A percentile compares a stretch with the other conserved stretches of the same genome.
These are phyloP conservation scores for Drusus annulatus DNA, from an alignment of 1,140 invertebrate species.

Conservation along the genomic window DNA sequence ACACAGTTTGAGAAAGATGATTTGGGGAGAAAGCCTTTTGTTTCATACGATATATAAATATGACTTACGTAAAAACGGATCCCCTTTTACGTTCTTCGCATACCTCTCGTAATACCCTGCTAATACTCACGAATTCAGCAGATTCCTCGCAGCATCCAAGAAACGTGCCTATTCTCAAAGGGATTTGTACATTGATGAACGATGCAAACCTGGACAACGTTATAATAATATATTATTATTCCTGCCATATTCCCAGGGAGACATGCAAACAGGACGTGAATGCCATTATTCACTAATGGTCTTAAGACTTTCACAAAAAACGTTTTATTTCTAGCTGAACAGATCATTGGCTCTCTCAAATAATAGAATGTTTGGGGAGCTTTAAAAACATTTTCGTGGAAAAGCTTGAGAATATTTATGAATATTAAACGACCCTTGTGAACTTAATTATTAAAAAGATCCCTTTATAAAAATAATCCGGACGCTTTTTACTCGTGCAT, in stretches of 20 bases:
- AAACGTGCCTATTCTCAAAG: conserved; percentile 4
- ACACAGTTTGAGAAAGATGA: neutral
- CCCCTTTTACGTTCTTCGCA: neutral
- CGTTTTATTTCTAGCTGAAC: too few species aligned
- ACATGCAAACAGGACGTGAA: conserved; percentile 14
- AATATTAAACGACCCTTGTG: too few species aligned
- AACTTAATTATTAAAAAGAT: too few species aligned
- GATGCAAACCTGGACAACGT: conserved; percentile 7
- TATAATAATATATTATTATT: conserved; percentile 27
- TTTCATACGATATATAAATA: conserved; percentile 16
- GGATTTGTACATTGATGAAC: conserved; percentile 34
- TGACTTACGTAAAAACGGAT: conserved; percentile 12
- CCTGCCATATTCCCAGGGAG: neutral
- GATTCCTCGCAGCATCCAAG: conserved; percentile 23
- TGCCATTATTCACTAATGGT: neutral
- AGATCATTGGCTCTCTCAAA: too few species aligned
- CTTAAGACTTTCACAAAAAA: neutral
- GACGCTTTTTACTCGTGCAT: too few species aligned
- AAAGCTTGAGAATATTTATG: too few species aligned
- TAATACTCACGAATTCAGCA: conserved; percentile 29
- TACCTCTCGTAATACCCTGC: neutral
- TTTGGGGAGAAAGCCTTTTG: neutral
- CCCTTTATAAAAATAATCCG: too few species aligned
- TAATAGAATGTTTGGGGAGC: too few species aligned
- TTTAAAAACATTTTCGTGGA: too few species aligned